Base-by-base conservation (phyloP, 1,140 invertebrate species). In the Drosophila asahinai region DNA sequence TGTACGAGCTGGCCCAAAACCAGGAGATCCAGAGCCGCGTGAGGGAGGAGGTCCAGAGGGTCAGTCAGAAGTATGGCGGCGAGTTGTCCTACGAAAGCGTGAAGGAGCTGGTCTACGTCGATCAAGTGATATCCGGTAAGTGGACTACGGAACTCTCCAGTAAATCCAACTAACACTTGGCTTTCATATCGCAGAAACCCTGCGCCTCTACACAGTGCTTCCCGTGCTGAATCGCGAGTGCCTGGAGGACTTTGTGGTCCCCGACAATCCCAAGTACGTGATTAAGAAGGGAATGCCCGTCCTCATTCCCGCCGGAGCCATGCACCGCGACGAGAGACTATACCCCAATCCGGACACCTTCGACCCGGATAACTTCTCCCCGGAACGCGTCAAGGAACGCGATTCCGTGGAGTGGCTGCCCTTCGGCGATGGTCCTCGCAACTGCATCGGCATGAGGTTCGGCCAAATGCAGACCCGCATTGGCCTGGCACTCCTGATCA, bases 281-380 rank as follows among this genome's bases (percentile, higher is more conserved):
- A 92, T 92, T 9, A 81, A 91, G 49, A 91, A 91, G 58, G 86
- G 80, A 15, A 91, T 80, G 76, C 64, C 68, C 5, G 48, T 92
- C 0, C 3, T 92, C 0, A 92, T 92, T 55, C 91, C 91, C 0
- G 74, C 57, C 0, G 81, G 67, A 2, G 77, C 83, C 4, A 77
- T 94, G 62, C 94, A 94, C 62, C 78, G 82, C 4, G 93, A 94
- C 77, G 87, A 93, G 22, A 76, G 83, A 9, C 89, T 93, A 14
- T 96, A 94, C 80, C 94, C 95, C 11, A 93, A 96, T 65, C 96
- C 96, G 4, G 93, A 96, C 22, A 81, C 72, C 12, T 97, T 96
- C 73, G 93, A 95, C 84, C 96, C 96, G 0, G 95, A 96, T 14
- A 92, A 95, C 76, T 96, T 96, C 79, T 76, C 93, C 1, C 92